Base-by-base conservation (phyloP, 2,888 invertebrate genomes). In the Agelastica alni region DNA sequence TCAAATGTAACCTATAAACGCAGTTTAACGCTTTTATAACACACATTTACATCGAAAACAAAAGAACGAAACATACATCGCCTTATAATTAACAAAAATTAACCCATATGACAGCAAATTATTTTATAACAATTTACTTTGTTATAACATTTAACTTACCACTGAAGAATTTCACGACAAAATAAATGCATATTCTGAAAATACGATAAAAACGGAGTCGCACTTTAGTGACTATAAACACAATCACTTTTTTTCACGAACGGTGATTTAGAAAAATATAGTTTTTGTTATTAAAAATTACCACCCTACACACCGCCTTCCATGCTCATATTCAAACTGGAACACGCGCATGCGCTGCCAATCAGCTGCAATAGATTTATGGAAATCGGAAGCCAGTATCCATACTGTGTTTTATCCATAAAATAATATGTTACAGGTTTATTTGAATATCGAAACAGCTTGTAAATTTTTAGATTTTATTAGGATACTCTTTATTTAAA, bases 281-380 rank as follows among this genome's bases (percentile, higher is more conserved):
- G 48, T 59, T 59, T 62, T 66, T 64, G 45, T 65, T 65, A 54
- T 61, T 64, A 65, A 69, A 67, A 64, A 61, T 62, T 49, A 73
- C 71, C 73, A 74, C 74, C 74, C 74, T 66, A 66, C 67, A 67
- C 65, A 64, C 65, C 59, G 62, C 66, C 73, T 69, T 68, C 72
- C 72, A 71, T 73, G 73, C 73, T 70, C 69, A 70, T 69, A 70
- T 70, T 71, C 69, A 70, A 70, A 71, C 72, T 72, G 66, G 68
- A 68, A 51, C 59, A 62, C 62, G 66, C 73, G 73, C 74, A 67
- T 71, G 74, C 71, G 73, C 67, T 56, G 65, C 22, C 45, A 52
- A 53, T 58, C 62, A 62, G 56, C 60, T 62, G 60, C 51, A 55
- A 51, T 55, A 30, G 55, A 55, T 55, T 55, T 51, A 48, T 53